These are phyloP conservation scores for Neofelis nebulosa DNA, from an alignment of 2,113 vertebrate genomes.

Conservation along the genomic window DNA sequence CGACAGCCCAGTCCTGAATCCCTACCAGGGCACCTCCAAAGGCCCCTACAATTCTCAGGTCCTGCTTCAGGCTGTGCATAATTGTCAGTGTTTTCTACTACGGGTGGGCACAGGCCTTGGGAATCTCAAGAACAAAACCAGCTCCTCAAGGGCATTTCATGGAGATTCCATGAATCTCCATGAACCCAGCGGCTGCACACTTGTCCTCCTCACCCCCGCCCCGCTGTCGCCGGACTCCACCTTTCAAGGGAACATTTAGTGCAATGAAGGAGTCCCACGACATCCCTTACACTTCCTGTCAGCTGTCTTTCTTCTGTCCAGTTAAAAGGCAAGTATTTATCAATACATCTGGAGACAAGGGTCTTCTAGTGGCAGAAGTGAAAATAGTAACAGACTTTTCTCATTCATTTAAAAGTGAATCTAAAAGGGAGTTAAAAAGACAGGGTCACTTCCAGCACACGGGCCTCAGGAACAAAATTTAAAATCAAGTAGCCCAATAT, in stretches of 20 bases:
- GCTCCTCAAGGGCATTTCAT: neutral
- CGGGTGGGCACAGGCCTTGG: neutral
- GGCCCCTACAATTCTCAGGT: too few relatives aligned
- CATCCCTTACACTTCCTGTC: neutral
- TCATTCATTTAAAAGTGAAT: neutral
- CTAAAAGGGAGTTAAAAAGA: neutral
- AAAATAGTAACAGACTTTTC: rapidly evolving
- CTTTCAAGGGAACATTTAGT: neutral
- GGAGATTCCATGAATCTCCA: neutral
- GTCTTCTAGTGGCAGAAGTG: neutral
- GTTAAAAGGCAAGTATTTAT: neutral
- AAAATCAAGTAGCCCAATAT: neutral
- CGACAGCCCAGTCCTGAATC: too few relatives aligned
- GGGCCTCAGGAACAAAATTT: neutral
- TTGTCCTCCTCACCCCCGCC: rapidly evolving
- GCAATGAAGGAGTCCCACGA: neutral
- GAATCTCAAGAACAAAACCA: rapidly evolving
- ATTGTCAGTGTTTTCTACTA: neutral
- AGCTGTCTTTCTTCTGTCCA: neutral
- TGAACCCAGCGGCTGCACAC: rapidly evolving
- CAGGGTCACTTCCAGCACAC: rapidly evolving
- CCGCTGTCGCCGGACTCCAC: neutral
- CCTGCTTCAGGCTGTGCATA: too few relatives aligned
- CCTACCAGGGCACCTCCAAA: too few relatives aligned
- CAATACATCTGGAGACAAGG: neutral